A percentile compares a stretch with the other conserved stretches of the same genome.
Conservation (phyloP, 92 coral and sea anemone genomes). For the Virgularia gustaviana region DNA sequence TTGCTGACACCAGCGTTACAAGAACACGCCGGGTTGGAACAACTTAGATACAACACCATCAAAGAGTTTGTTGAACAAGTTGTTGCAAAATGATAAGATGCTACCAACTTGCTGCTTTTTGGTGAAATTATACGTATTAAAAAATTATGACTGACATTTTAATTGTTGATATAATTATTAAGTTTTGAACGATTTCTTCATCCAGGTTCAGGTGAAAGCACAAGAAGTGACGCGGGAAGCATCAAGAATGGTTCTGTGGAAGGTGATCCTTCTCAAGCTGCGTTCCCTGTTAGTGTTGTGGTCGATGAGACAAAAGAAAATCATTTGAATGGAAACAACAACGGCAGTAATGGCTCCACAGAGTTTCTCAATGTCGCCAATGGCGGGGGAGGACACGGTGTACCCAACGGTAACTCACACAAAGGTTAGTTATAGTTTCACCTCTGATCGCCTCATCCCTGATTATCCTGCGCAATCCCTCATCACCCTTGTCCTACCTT, state of each 20-base stretch:
- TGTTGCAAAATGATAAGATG: too few relatives aligned
- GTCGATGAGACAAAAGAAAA: conserved; percentile 29
- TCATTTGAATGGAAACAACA: conserved; percentile 6
- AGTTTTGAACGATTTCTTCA: too few relatives aligned
- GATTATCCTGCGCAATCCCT: too few relatives aligned
- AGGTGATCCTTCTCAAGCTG: conserved; percentile 36
- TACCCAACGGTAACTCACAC: conserved; percentile 94
- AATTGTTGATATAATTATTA: too few relatives aligned
- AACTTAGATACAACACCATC: too few relatives aligned
- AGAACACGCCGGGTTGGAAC: too few relatives aligned
- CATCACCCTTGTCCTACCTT: neutral
- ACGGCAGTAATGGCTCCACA: conserved; percentile 4
- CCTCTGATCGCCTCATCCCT: neutral
- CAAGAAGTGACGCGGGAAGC: conserved; percentile 21
- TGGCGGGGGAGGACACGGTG: conserved; percentile 74
- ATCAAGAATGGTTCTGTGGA: conserved; percentile 7
- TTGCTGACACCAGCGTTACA: too few relatives aligned
- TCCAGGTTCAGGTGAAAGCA: conserved; percentile 26
- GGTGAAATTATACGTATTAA: too few relatives aligned
- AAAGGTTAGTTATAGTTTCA: conserved; percentile 2
- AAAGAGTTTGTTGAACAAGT: too few relatives aligned
- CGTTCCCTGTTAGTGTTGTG: conserved; percentile 34
- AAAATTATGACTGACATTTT: too few relatives aligned
- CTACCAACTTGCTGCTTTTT: too few relatives aligned
- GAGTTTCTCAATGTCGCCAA: conserved; percentile 28